Percentiles rank a stretch among this genome's conserved stretches.
Evolutionary conservation across 2,113 vertebrate species (phyloP).

Genomic region (Ceyx cyanopectus): DNA sequence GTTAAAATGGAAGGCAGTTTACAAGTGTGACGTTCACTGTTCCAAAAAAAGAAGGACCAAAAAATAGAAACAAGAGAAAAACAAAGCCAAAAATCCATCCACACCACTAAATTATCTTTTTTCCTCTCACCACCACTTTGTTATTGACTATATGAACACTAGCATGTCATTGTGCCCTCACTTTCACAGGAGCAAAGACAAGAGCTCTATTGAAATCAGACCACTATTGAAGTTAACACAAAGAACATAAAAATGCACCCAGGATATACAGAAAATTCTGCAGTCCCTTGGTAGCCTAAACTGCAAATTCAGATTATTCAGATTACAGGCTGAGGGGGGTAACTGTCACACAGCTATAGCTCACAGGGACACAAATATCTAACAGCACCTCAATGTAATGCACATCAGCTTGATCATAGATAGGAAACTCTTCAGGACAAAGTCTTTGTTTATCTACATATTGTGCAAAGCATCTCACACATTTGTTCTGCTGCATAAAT

Average conservation of each 20-base stretch:
- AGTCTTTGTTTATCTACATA: neutral
- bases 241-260: neutral
- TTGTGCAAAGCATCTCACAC: accelerated
- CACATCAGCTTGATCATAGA: neutral
- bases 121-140: neutral
- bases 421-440: neutral
- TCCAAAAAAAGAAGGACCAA: neutral
- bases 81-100: conserved; percentile 25
- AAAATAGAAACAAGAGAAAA: neutral
- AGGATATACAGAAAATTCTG: neutral
- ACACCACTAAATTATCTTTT: conserved; percentile 14
- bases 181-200: neutral
- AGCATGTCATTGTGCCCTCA: neutral
- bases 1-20: conserved; percentile 45
- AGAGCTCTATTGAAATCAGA: neutral
- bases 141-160: neutral
- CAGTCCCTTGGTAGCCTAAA: neutral
- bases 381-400: neutral
- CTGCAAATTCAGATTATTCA: neutral
- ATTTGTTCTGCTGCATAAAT: neutral
- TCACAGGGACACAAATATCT: neutral
- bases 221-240: neutral
- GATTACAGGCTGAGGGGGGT: neutral
- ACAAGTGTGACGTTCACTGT: neutral
- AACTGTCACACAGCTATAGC: neutral